Conservation (phyloP, 1,140 invertebrate genomes). For the Ridgeia piscesae region DNA sequence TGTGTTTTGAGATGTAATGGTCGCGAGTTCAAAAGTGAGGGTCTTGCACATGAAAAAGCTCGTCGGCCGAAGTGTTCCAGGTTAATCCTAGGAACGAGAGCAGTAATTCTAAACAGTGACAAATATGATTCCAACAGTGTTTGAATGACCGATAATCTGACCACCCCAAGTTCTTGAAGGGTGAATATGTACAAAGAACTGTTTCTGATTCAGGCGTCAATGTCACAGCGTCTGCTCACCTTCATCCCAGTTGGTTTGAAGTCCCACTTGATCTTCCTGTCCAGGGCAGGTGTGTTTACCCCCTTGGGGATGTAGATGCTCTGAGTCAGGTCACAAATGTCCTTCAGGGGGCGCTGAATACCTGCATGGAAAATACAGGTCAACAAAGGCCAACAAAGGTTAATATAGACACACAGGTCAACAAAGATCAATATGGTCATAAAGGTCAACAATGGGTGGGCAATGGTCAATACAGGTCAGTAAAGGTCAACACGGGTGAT, state of each 20-base stretch:
- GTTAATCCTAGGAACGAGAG: no score
- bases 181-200: neutral
- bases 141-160: neutral
- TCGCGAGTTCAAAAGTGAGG: no score
- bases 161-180: neutral
- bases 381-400: constrained; percentile 27
- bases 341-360: constrained; percentile 96
- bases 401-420: neutral
- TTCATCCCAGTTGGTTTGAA: constrained; percentile 84
- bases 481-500: no score
- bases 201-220: neutral
- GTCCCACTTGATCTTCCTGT: constrained; percentile 84
- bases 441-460: neutral
- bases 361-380: constrained; percentile 30
- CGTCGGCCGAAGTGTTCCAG: no score
- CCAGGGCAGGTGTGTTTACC: constrained; percentile 88
- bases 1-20: no score
- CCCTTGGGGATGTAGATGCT: constrained; percentile 99
- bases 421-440: neutral
- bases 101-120: neutral
- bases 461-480: no score
- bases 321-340: constrained; percentile 89
- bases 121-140: neutral
- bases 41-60: no score
- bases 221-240: constrained; percentile 57